Evolutionary conservation across 2,888 invertebrate species (phyloP).

Genomic region (Parnassius orleans): DNA sequence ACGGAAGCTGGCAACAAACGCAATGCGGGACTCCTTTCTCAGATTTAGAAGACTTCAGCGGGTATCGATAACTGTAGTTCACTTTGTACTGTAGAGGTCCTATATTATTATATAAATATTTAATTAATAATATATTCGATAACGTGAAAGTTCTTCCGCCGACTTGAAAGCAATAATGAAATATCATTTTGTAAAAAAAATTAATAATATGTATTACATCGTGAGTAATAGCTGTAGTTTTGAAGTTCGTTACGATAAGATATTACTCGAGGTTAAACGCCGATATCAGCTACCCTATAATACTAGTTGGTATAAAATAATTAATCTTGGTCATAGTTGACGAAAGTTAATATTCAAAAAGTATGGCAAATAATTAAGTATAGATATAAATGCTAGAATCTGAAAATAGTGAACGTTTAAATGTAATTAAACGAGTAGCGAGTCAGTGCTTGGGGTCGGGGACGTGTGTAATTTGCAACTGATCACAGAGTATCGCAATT

Average conservation of each 20-base stretch:
- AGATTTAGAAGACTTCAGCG: conserved; percentile 21
- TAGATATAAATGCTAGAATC: background rate
- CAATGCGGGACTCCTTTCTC: conserved; percentile 46
- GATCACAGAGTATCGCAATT: conserved; percentile 26
- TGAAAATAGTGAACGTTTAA: conserved; percentile 11
- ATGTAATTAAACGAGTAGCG: conserved; percentile 18
- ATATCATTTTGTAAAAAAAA: conserved; percentile 32
- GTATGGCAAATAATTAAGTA: background rate
- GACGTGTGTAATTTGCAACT: conserved; percentile 27
- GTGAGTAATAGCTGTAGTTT: background rate
- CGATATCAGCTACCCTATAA: conserved; percentile 3
- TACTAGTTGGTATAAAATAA: background rate
- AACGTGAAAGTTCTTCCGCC: conserved; percentile 45
- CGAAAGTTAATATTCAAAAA: background rate
- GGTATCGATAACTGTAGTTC: background rate
- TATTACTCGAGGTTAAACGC: background rate
- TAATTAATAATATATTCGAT: background rate
- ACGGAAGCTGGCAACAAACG: conserved; percentile 60
- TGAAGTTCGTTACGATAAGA: background rate
- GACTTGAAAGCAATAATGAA: conserved; percentile 64
- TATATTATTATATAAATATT: background rate
- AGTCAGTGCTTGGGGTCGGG: conserved; percentile 16
- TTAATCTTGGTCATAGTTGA: background rate
- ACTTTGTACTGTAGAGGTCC: background rate
- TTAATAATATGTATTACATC: background rate